Conservation (phyloP, 2,797 vertebrate genomes). For the Ateles fusciceps region DNA sequence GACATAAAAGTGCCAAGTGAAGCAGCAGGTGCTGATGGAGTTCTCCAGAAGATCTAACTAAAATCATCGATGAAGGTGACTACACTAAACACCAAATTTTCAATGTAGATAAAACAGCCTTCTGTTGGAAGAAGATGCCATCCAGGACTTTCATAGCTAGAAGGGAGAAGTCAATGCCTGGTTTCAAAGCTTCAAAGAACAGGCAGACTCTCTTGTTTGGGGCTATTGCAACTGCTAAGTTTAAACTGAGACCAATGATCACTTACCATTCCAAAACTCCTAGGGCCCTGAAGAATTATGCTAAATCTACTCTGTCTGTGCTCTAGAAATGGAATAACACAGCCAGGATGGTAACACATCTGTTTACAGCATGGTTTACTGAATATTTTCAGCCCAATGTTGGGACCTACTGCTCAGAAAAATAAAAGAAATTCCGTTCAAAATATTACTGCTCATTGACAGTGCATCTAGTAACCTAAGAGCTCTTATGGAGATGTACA, state of each 20-base stretch:
- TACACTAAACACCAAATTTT: background rate
- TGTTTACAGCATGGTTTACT: background rate
- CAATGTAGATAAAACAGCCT: background rate
- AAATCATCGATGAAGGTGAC: background rate
- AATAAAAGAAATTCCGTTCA: background rate
- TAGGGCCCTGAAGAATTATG: background rate
- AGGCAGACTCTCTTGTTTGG: background rate
- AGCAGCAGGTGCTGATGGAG: background rate
- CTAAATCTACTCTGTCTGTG: background rate
- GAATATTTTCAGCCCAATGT: background rate
- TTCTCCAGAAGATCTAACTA: background rate
- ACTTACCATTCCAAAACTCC: background rate
- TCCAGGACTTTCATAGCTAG: background rate
- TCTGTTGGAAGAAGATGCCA: background rate
- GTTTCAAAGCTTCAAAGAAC: background rate
- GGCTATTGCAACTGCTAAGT: background rate
- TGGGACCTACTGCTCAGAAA: background rate
- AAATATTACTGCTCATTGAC: background rate
- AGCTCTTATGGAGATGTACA: background rate
- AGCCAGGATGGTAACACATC: background rate
- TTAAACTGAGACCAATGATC: background rate
- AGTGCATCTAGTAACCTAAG: background rate
- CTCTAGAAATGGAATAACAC: background rate
- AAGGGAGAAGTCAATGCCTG: background rate
- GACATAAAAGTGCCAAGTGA: background rate